Conservation (phyloP, 2,888 invertebrate species). For the Germaria angustata region DNA sequence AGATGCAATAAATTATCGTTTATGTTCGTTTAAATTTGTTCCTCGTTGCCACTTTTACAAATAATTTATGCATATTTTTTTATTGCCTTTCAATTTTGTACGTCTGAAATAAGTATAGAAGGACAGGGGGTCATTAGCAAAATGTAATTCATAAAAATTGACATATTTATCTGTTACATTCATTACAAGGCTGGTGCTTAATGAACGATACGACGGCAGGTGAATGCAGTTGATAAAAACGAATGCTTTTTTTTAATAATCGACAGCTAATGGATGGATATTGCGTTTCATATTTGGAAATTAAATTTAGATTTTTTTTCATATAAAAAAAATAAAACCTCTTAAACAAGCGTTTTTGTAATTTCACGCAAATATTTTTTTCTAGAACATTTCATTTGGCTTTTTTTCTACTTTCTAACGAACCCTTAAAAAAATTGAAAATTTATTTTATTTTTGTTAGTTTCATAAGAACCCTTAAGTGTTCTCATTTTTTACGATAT, state of each 20-base stretch:
- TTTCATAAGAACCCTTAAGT: constrained; percentile 73
- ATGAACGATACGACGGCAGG: constrained; percentile 18
- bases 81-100: constrained; percentile 15
- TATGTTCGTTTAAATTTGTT: constrained; percentile 38
- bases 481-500: constrained; percentile 71
- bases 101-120: neutral
- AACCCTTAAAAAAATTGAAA: constrained; percentile 27
- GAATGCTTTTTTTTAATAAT: neutral
- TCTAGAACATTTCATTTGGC: neutral
- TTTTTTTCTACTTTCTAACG: constrained; percentile 4
- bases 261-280: neutral
- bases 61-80: constrained; percentile 49
- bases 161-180: constrained; percentile 47
- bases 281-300: constrained; percentile 8
- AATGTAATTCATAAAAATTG: constrained; percentile 48
- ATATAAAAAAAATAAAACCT: neutral
- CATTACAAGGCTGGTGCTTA: constrained; percentile 13
- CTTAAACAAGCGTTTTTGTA: neutral
- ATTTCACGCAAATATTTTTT: neutral
- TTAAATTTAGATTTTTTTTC: neutral
- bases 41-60: neutral
- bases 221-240: constrained; percentile 7
- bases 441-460: constrained; percentile 59
- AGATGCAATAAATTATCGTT: constrained; percentile 51
- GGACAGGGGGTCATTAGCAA: constrained; percentile 41